phyloP scores from a whole-genome alignment of 2,113 vertebrate genomes.

The Arizona elegans region DNA sequence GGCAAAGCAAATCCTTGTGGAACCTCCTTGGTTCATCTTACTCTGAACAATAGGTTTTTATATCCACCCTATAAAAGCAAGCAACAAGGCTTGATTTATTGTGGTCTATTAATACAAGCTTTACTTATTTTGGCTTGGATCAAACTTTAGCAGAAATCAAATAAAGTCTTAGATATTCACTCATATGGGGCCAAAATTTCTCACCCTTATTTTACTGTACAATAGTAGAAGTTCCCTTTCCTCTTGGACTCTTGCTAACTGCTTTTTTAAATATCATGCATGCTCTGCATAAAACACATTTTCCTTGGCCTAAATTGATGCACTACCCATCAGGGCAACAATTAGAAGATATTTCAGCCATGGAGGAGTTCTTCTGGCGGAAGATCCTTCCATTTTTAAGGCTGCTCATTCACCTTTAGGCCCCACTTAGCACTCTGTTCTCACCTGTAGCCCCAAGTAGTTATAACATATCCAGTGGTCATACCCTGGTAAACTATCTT shows the following conservation, averaged over 20 bases:
- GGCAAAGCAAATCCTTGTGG: background rate
- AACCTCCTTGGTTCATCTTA: background rate
- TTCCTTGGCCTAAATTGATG: background rate
- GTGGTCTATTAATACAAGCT: background rate
- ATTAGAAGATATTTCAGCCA: background rate
- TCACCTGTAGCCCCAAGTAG: no score
- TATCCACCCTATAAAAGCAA: background rate
- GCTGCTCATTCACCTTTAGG: no score
- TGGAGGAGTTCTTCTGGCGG: background rate
- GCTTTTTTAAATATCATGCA: background rate
- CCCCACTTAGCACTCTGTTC: no score
- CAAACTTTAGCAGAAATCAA: background rate
- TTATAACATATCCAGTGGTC: no score
- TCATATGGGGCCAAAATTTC: background rate
- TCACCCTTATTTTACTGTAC: background rate
- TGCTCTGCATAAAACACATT: background rate
- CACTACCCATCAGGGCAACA: background rate
- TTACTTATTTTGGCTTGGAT: background rate
- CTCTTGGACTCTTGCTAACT: background rate
- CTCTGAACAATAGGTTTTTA: no score
- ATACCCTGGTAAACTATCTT: no score
- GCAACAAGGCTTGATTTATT: background rate
- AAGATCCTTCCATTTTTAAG: background rate
- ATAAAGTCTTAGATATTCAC: background rate
- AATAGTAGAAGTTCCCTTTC: background rate